Percentiles rank a stretch among this genome's conserved stretches.
phyloP scores from a whole-genome alignment of 2,797 vertebrate species.

The Serranus cabrilla region DNA sequence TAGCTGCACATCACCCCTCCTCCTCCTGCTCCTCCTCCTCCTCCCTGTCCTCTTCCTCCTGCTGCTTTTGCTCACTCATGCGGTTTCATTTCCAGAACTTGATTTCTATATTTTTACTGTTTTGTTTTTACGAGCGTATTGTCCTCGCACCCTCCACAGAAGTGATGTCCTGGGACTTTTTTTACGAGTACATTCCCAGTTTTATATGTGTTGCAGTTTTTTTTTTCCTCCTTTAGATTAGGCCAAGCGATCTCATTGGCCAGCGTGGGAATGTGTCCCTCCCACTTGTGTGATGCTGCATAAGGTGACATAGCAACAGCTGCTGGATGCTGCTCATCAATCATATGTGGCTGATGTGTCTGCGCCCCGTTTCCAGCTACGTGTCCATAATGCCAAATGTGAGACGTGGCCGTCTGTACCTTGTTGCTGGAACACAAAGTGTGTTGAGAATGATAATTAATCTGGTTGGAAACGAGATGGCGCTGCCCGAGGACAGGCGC shows the following conservation, averaged over 20 bases:
- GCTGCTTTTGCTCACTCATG: constrained; percentile 22
- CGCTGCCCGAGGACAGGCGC: constrained; percentile 40
- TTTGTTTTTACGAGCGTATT: constrained; percentile 58
- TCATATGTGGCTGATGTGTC: constrained; percentile 46
- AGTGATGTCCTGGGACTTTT: constrained; percentile 60
- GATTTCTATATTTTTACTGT: constrained; percentile 37
- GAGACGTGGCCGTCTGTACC: constrained; percentile 5
- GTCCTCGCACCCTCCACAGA: constrained; percentile 53
- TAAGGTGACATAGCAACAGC: constrained; percentile 72
- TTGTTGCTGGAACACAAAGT: constrained; percentile 16
- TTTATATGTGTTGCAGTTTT: constrained; percentile 58
- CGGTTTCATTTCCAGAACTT: constrained; percentile 38
- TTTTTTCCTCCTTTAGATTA: constrained; percentile 9
- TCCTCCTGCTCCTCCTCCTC: neutral
- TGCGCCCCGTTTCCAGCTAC: constrained; percentile 26
- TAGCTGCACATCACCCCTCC: constrained; percentile 6
- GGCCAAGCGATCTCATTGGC: constrained; percentile 61
- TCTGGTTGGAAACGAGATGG: constrained; percentile 41
- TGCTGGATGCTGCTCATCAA: constrained; percentile 62
- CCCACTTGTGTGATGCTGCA: constrained; percentile 47
- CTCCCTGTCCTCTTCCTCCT: neutral
- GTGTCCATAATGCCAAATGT: constrained; percentile 50
- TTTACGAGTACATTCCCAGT: constrained; percentile 62
- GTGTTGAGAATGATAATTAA: constrained; percentile 37
- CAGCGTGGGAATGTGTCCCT: constrained; percentile 39